Evolutionary conservation across 2,797 vertebrate genomes (phyloP).

Genomic region (Moxostoma hubbsi): DNA sequence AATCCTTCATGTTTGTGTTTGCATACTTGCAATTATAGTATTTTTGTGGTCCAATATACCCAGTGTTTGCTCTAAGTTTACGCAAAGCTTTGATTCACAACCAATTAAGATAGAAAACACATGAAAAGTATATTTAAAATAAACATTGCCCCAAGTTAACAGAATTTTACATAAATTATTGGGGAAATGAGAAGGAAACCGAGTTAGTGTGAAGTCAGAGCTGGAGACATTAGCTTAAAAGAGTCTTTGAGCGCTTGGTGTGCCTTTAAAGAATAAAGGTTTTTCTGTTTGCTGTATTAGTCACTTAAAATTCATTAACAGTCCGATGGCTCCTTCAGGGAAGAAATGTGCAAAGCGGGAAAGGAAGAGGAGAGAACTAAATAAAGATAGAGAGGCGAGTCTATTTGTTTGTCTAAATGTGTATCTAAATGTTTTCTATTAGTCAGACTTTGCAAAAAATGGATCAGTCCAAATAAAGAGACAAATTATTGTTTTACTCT

Average conservation of each 20-base stretch:
- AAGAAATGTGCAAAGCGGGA: slow-evolving; percentile 66
- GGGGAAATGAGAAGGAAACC: slow-evolving; percentile 21
- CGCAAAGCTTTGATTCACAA: background rate
- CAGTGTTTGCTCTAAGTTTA: too few relatives aligned
- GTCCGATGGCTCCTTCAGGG: slow-evolving; percentile 78
- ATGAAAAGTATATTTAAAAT: background rate
- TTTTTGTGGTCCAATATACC: background rate
- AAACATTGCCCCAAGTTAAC: slow-evolving; percentile 13
- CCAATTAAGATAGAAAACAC: slow-evolving; percentile 8
- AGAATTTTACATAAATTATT: slow-evolving; percentile 10
- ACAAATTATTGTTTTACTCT: too few relatives aligned
- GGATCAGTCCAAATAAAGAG: too few relatives aligned
- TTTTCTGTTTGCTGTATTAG: slow-evolving; percentile 65
- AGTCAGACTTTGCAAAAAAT: background rate
- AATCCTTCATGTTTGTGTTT: background rate
- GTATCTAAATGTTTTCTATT: background rate
- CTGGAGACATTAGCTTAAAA: slow-evolving; percentile 38
- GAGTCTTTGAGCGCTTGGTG: slow-evolving; percentile 45
- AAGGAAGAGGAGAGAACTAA: slow-evolving; percentile 19
- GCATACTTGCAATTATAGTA: background rate
- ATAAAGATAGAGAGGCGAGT: slow-evolving; percentile 23
- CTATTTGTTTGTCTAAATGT: slow-evolving; percentile 21
- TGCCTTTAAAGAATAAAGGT: slow-evolving; percentile 53
- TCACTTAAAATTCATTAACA: slow-evolving; percentile 83
- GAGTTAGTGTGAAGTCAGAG: slow-evolving; percentile 59